Conservation (phyloP, 2,888 invertebrate species). For the Mesorhabditis spiculigera region DNA sequence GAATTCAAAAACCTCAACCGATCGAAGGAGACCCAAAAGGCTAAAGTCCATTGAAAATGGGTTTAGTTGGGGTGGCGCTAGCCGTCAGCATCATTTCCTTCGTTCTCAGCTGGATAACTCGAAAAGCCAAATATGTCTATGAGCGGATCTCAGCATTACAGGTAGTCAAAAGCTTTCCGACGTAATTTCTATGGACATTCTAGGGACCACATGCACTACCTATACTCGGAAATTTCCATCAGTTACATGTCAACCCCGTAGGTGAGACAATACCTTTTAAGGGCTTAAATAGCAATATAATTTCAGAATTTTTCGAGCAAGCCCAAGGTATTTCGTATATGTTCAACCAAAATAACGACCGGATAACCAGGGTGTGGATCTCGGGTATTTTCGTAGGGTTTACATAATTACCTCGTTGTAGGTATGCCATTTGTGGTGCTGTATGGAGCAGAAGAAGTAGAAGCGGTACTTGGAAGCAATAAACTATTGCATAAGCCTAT, state of each 20-base stretch:
- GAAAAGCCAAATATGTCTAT: conserved; percentile 27
- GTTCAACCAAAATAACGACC: conserved; percentile 38
- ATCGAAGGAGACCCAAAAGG: not conserved
- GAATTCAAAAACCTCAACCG: not conserved
- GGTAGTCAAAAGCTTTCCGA: not conserved
- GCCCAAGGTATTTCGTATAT: conserved; percentile 55
- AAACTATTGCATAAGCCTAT: conserved; percentile 60
- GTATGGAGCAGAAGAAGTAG: conserved; percentile 57
- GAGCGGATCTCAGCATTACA: conserved; percentile 38
- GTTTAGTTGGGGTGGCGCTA: not conserved
- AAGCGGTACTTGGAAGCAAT: conserved; percentile 57
- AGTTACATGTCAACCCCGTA: conserved; percentile 52
- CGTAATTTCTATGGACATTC: not conserved
- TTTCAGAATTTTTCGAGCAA: conserved; percentile 56
- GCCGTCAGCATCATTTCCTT: not conserved
- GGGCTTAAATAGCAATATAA: conserved; percentile 8
- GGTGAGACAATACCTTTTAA: conserved; percentile 17
- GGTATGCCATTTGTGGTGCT: conserved; percentile 53
- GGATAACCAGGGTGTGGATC: conserved; percentile 53
- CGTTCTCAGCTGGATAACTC: not conserved
- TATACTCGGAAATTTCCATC: conserved; percentile 51
- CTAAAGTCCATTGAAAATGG: not conserved
- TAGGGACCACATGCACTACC: conserved; percentile 50
- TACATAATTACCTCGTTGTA: not conserved
- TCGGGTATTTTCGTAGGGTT: conserved; percentile 21